Evolutionary conservation across 2,113 vertebrate species (phyloP), one percentile per base, ranked within the genome.

Genomic region (Rhea americana): DNA sequence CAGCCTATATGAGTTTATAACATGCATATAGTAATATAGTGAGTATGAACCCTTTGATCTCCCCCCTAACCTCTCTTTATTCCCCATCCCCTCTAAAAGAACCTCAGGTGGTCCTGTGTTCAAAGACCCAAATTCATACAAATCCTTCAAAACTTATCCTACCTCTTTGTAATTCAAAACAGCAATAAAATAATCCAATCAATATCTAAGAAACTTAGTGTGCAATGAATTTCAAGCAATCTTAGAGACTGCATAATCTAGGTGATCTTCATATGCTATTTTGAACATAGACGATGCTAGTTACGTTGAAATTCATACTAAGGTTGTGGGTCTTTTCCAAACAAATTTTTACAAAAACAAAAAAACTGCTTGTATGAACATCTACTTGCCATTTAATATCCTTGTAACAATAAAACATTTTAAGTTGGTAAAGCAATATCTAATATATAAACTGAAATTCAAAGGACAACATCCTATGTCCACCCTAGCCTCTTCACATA

Each of bases 1-100:
- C 6, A 35, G 28, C 55, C 55, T 28, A n/a, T n/a, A n/a, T 58
- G 4, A 2, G 2, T 67, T 45, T 61, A 26, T 45, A 58, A 25
- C n/a, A 62, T 0, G 11, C 2, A 26, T 6, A 48, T 22, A 30
- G 73, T 9, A 65, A 41, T 10, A 9, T 19, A 39, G 1, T 32
- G 56, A 39, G 20, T 53, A 0, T 24, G 56, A 39, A 14, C 58
- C n/a, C 35, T 72, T 35, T 67, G 20, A 25, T 25, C 28, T 58
- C 26, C 26, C 30, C 26, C 26, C 14, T 14, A 32, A 18, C 28
- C 55, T 55, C 53, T 55, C 53, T 28, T 26, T 55, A 67, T 0
- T 12, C 39, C 43, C 63, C 18, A 58, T 45, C 39, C 30, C 26
- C 19, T 35, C 85, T 24, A 3, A 58, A 59, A 9, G 8, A 47